phyloP scores from a whole-genome alignment of 2,797 vertebrate genomes.

The Intellagama lesueurii region DNA sequence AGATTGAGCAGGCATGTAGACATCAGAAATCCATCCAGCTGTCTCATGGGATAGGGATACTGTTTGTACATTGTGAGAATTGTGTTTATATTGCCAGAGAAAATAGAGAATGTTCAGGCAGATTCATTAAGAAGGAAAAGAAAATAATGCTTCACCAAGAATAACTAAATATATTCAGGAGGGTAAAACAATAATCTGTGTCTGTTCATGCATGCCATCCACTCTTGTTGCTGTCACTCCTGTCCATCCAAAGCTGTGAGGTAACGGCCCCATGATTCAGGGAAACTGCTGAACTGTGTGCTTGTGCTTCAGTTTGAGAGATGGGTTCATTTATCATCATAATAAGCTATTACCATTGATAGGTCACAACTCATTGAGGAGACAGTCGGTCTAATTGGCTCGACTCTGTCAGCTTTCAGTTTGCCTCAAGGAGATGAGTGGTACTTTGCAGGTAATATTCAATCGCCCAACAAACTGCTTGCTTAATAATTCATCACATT shows the following conservation, averaged over 20 bases:
- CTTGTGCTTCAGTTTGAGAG: slow-evolving; percentile 80
- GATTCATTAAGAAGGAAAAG: slow-evolving; percentile 44
- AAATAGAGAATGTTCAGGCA: slow-evolving; percentile 51
- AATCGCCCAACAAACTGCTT: slow-evolving; percentile 75
- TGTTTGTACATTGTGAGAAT: slow-evolving; percentile 42
- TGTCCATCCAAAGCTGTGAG: slow-evolving; percentile 79
- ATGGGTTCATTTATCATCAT: slow-evolving; percentile 89
- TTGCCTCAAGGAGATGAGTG: slow-evolving; percentile 74
- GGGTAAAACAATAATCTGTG: slow-evolving; percentile 78
- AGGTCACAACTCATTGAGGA: slow-evolving; percentile 85
- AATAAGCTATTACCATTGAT: slow-evolving; percentile 86
- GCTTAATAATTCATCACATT: slow-evolving; percentile 80
- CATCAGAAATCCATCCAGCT: slow-evolving; percentile 39
- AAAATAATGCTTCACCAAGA: slow-evolving; percentile 50
- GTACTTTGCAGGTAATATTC: slow-evolving; percentile 79
- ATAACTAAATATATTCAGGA: slow-evolving; percentile 78
- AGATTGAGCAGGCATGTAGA: slow-evolving; percentile 32
- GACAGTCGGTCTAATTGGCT: slow-evolving; percentile 85
- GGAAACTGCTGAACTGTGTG: slow-evolving; percentile 82
- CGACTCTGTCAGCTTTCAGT: slow-evolving; percentile 78
- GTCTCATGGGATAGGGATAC: slow-evolving; percentile 37
- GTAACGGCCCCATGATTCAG: slow-evolving; percentile 80
- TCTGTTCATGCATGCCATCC: slow-evolving; percentile 75
- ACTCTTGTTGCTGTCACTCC: slow-evolving; percentile 69
- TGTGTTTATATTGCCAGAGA: slow-evolving; percentile 27